These are phyloP conservation scores for Pentamera pediparva DNA, from an alignment of 53 echinoderm and acorn worm species.

Conservation along the genomic window DNA sequence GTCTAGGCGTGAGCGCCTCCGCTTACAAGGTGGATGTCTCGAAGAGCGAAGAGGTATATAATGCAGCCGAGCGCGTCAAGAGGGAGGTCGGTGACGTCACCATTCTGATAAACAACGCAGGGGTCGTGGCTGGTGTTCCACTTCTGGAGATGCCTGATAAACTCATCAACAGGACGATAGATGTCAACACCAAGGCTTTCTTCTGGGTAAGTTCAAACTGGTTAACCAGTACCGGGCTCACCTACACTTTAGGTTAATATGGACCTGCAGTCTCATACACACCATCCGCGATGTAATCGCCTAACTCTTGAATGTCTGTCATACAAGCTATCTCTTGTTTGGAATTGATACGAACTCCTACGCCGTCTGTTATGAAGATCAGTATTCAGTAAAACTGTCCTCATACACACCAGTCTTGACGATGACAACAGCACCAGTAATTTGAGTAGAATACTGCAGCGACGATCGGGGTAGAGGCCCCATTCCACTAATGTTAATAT, in stretches of 20 bases:
- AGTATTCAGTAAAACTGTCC: no score
- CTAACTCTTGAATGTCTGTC: not conserved
- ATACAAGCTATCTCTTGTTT: not conserved
- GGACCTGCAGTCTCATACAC: no score
- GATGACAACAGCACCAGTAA: no score
- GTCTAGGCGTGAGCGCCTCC: slow-evolving; percentile 63
- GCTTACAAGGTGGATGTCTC: slow-evolving; percentile 75
- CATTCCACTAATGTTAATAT: no score
- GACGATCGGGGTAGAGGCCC: no score
- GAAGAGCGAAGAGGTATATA: slow-evolving; percentile 64
- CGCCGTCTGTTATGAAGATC: no score
- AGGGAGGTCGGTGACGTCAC: slow-evolving; percentile 76
- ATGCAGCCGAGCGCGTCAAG: slow-evolving; percentile 56
- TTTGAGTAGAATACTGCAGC: no score
- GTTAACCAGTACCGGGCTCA: slow-evolving; percentile 49
- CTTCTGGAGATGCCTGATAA: slow-evolving; percentile 62
- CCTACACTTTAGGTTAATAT: no score
- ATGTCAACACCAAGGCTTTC: slow-evolving; percentile 69
- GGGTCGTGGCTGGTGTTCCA: slow-evolving; percentile 59
- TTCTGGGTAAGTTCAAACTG: slow-evolving; percentile 72
- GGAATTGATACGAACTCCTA: not conserved
- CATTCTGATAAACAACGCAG: slow-evolving; percentile 78
- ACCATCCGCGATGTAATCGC: no score
- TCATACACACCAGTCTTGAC: no score
- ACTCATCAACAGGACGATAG: slow-evolving; percentile 69